phyloP scores from a whole-genome alignment of 2,888 invertebrate species.

The Pyrocoelia pectoralis region DNA sequence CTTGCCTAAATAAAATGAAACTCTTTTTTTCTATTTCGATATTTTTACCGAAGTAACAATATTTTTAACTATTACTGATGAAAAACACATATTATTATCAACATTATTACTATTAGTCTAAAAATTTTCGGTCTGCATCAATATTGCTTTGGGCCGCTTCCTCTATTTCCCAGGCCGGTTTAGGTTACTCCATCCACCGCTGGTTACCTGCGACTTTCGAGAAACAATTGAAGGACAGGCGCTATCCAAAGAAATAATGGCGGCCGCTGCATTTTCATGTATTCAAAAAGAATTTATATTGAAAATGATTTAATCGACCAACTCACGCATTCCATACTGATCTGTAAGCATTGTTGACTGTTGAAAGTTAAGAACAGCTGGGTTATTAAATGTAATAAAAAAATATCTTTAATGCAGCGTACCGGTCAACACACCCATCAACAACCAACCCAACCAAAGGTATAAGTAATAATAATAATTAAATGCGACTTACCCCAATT shows the following conservation, averaged over 20 bases:
- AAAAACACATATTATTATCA: too few relatives aligned
- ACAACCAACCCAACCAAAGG: background rate
- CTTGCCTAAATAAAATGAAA: too few relatives aligned
- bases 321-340: constrained; percentile 7
- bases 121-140: too few relatives aligned
- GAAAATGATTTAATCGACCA: background rate
- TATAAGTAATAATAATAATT: background rate
- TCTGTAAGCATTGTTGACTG: constrained; percentile 5
- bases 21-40: too few relatives aligned
- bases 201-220: background rate
- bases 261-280: background rate
- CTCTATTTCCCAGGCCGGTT: too few relatives aligned
- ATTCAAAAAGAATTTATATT: constrained; percentile 1
- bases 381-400: constrained; percentile 24
- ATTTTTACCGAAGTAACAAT: too few relatives aligned
- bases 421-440: constrained; percentile 36
- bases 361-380: constrained; percentile 19
- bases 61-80: too few relatives aligned
- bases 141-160: too few relatives aligned
- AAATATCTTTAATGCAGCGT: constrained; percentile 24
- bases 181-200: too few relatives aligned
- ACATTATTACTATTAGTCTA: too few relatives aligned
- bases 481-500: background rate
- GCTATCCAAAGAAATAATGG: background rate
- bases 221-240: background rate